Percentiles rank a stretch among this genome's conserved stretches.
phyloP scores from a whole-genome alignment of 1,140 invertebrate species.

The Meteorus sp. region DNA sequence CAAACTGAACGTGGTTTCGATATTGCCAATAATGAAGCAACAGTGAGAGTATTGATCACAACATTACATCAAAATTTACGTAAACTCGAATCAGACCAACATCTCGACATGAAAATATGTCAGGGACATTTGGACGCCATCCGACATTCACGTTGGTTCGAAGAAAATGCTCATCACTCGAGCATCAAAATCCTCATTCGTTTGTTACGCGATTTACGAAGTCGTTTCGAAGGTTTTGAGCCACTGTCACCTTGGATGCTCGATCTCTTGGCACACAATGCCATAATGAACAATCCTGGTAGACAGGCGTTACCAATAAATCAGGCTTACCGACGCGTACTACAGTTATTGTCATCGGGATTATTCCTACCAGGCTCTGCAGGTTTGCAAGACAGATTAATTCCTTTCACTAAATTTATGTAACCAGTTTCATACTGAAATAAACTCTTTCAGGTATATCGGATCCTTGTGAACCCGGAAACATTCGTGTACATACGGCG shows the following conservation, averaged over 20 bases:
- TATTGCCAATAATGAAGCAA: slow-evolving; percentile 77
- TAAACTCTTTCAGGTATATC: slow-evolving; percentile 66
- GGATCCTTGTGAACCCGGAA: slow-evolving; percentile 91
- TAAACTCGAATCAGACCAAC: slow-evolving; percentile 84
- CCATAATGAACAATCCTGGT: slow-evolving; percentile 94
- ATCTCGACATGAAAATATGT: slow-evolving; percentile 56
- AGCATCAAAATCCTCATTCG: slow-evolving; percentile 95
- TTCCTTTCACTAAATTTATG: slow-evolving; percentile 15
- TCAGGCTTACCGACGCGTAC: slow-evolving; percentile 76
- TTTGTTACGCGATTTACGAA: slow-evolving; percentile 85
- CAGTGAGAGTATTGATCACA: slow-evolving; percentile 87
- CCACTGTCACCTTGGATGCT: slow-evolving; percentile 95
- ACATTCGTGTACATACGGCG: slow-evolving; percentile 85
- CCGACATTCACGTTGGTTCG: slow-evolving; percentile 95
- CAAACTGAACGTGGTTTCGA: slow-evolving; percentile 82
- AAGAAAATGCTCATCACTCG: slow-evolving; percentile 97
- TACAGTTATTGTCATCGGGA: slow-evolving; percentile 91
- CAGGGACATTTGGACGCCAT: slow-evolving; percentile 87
- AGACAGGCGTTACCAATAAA: slow-evolving; percentile 91
- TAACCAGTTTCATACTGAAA: slow-evolving; percentile 2
- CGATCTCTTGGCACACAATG: slow-evolving; percentile 93
- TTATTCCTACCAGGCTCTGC: slow-evolving; percentile 94
- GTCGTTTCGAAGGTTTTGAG: slow-evolving; percentile 86
- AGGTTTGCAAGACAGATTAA: too few relatives aligned
- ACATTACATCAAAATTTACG: slow-evolving; percentile 91